These are phyloP conservation scores for Podocnemis expansa DNA, from an alignment of 2,113 vertebrate species.

Conservation along the genomic window DNA sequence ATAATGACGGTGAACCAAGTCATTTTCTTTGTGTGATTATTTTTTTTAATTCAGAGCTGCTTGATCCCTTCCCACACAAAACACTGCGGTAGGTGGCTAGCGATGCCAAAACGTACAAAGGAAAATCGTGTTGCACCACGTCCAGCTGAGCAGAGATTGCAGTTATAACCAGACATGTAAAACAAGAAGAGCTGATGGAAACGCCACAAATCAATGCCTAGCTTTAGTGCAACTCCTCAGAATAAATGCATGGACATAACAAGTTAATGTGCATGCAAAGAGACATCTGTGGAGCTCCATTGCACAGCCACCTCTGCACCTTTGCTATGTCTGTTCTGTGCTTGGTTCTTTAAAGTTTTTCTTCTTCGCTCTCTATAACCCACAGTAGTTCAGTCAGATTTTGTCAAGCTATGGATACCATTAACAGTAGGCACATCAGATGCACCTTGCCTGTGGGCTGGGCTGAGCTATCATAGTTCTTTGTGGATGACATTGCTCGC, in stretches of 20 bases:
- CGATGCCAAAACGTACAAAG: background rate
- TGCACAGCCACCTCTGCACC: background rate
- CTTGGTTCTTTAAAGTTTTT: background rate
- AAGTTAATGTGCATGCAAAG: background rate
- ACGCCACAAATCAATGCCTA: background rate
- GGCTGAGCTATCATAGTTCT: background rate
- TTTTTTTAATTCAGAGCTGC: background rate
- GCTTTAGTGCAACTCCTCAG: background rate
- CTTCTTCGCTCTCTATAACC: background rate
- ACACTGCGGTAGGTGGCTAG: background rate
- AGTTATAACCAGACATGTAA: background rate
- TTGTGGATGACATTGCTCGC: background rate
- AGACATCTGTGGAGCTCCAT: background rate
- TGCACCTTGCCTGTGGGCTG: background rate
- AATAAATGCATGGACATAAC: background rate
- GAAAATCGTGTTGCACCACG: background rate
- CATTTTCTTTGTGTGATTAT: background rate
- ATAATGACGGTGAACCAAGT: background rate
- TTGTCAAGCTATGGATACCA: background rate
- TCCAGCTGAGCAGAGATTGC: background rate
- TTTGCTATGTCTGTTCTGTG: background rate
- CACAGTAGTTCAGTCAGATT: background rate
- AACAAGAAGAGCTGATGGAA: background rate
- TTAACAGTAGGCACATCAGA: background rate
- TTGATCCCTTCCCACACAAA: background rate